Conservation (phyloP, 2,888 invertebrate species). For the Myathropa florea region DNA sequence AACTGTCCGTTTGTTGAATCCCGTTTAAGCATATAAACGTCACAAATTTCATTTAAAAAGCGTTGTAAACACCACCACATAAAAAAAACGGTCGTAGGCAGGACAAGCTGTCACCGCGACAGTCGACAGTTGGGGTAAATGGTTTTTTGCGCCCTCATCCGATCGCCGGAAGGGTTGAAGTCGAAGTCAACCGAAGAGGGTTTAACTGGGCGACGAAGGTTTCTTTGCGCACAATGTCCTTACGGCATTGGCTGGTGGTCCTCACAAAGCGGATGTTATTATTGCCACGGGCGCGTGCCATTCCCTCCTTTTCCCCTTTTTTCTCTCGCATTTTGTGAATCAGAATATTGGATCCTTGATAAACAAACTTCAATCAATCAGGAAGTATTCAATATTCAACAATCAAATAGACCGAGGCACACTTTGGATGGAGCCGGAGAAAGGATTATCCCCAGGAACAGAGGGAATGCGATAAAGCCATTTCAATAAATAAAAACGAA, state of each 20-base stretch:
- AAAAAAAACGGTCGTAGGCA: constrained; percentile 52
- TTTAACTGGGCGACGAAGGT: constrained; percentile 49
- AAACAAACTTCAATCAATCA: constrained; percentile 71
- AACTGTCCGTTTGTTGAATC: constrained; percentile 25
- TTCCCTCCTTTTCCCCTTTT: constrained; percentile 39
- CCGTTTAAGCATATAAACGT: constrained; percentile 71
- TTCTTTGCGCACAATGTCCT: constrained; percentile 46
- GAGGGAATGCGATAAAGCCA: constrained; percentile 57
- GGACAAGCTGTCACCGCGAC: constrained; percentile 61
- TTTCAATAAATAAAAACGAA: constrained; percentile 70
- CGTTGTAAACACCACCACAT: constrained; percentile 71
- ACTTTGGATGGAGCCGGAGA: not conserved
- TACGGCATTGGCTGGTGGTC: constrained; percentile 59
- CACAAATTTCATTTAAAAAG: constrained; percentile 73
- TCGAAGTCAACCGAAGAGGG: constrained; percentile 44
- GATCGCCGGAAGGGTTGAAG: constrained; percentile 46
- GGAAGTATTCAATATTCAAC: constrained; percentile 73
- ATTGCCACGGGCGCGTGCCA: constrained; percentile 72
- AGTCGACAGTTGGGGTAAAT: constrained; percentile 57
- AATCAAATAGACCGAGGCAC: constrained; percentile 70
- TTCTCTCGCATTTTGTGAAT: constrained; percentile 16
- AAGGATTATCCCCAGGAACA: constrained; percentile 38
- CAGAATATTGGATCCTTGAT: constrained; percentile 47
- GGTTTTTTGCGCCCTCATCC: constrained; percentile 38
- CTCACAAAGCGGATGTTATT: constrained; percentile 71